Evolutionary conservation across 2,113 vertebrate genomes (phyloP), one percentile per base, ranked within the genome.

Genomic region (Geothlypis trichas): DNA sequence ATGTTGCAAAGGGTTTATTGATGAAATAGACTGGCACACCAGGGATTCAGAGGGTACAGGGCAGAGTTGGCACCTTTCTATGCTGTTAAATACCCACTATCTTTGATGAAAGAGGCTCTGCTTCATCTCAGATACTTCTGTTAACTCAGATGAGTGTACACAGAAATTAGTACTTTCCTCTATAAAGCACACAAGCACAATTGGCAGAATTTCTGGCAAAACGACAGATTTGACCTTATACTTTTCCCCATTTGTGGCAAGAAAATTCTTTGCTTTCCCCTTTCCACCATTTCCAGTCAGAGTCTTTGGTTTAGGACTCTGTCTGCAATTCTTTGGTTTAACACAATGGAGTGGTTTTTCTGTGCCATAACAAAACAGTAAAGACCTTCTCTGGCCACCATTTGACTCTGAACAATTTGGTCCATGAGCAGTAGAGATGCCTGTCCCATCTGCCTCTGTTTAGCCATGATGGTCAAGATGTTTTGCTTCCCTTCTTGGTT

Each of bases 291-390:
- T 96, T 87, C 81, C 83, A 92, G 26, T 93, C 94, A 93, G 24
- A 79, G 89, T 80, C 80, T 96, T 93, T 97, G 91, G 87, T 97
- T 96, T 84, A 97, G 94, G 69, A 93, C 76, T 89, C 90, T 91
- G 92, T 89, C 97, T 97, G 90, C 96, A 97, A 94, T 90, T 95
- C 94, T 94, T 97, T 90, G 90, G 82, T 97, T 95, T 95, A 95
- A 97, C 84, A 93, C 92, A 97, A 95, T 89, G 92, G 96, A 83
- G 78, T 96, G 95, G 69, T 96, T 97, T 97, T 97, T 95, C 89
- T 97, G 90, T 96, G 96, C 94, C 92, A 84, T 96, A 97, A 96
- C 95, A 95, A 96, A 97, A 95, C n/a, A 57, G 93, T 88, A 96
- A 97, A 69, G 30, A 96, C 95, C 96, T 97, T 95, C 95, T 89